A percentile compares a stretch with the other conserved stretches of the same genome.
Evolutionary conservation across 1,140 invertebrate species (phyloP).

Genomic region (Mercenaria mercenaria): DNA sequence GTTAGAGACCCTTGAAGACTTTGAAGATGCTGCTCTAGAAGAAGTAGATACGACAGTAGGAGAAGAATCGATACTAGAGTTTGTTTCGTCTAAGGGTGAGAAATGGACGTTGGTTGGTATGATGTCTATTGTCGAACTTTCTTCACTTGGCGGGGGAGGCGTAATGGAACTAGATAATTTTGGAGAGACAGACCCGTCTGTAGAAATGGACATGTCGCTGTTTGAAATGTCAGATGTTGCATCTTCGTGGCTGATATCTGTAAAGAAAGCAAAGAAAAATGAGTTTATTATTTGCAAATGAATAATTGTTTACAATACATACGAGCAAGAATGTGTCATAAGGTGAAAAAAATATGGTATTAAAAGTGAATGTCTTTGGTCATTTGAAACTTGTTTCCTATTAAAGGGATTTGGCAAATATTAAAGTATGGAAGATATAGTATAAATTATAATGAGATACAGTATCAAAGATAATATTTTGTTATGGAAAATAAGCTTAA

Average conservation of each 20-base stretch:
- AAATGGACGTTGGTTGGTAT: slow-evolving; percentile 62
- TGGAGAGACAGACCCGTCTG: background rate
- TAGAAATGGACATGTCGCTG: background rate
- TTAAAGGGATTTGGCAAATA: too few relatives aligned
- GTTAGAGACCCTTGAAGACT: background rate
- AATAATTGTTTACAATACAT: background rate
- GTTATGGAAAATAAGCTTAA: too few relatives aligned
- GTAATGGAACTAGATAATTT: background rate
- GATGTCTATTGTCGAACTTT: background rate
- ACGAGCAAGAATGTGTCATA: background rate
- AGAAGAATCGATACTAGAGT: background rate
- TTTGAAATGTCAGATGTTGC: background rate
- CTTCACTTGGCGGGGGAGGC: background rate
- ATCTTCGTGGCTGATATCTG: background rate
- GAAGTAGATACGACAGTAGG: slow-evolving; percentile 56
- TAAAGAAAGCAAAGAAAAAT: too few relatives aligned
- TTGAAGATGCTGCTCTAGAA: slow-evolving; percentile 14
- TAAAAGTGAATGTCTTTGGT: background rate
- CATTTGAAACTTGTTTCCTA: background rate
- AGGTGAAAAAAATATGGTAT: background rate
- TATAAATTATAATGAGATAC: too few relatives aligned
- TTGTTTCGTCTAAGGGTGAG: slow-evolving; percentile 35
- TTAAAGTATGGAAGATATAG: too few relatives aligned
- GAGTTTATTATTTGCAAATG: too few relatives aligned
- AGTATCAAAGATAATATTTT: too few relatives aligned